Conservation (phyloP, 2,888 invertebrate genomes). For the Andrena minutula region DNA sequence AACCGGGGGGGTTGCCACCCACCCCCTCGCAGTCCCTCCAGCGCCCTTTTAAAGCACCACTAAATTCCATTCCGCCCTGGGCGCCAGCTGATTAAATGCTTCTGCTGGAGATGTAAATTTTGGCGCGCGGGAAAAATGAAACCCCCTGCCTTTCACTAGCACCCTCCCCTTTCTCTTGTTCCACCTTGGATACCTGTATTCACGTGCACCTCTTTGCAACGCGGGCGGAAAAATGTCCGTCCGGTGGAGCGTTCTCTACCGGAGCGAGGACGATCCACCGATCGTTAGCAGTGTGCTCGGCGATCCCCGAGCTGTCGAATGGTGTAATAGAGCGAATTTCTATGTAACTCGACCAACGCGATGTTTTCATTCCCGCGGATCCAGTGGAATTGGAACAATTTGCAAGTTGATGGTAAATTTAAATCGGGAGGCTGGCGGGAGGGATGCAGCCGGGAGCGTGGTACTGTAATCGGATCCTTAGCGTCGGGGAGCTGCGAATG, state of each 20-base stretch:
- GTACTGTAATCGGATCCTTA: constrained; percentile 54
- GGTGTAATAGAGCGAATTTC: constrained; percentile 29
- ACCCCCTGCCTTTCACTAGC: constrained; percentile 10
- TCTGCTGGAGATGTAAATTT: constrained; percentile 73
- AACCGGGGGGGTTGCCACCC: neutral
- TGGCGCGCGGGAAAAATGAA: constrained; percentile 64
- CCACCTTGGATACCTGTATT: constrained; percentile 25
- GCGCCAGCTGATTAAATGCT: constrained; percentile 73
- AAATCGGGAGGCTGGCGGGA: constrained; percentile 22
- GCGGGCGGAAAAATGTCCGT: neutral
- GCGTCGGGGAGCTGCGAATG: constrained; percentile 8
- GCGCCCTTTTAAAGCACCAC: constrained; percentile 68
- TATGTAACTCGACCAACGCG: neutral
- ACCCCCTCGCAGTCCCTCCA: constrained; percentile 13
- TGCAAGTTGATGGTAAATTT: constrained; percentile 54
- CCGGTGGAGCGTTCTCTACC: neutral
- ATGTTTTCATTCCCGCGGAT: constrained; percentile 48
- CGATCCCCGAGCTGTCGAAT: constrained; percentile 26
- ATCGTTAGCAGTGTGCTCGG: constrained; percentile 35
- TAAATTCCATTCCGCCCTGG: constrained; percentile 69
- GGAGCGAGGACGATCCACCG: constrained; percentile 21
- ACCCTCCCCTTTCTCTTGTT: neutral
- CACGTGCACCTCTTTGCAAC: neutral
- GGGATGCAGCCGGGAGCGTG: neutral
- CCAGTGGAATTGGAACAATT: constrained; percentile 56